Evolutionary conservation across 2,113 vertebrate genomes (phyloP).

Genomic region (Heloderma charlesbogerti): DNA sequence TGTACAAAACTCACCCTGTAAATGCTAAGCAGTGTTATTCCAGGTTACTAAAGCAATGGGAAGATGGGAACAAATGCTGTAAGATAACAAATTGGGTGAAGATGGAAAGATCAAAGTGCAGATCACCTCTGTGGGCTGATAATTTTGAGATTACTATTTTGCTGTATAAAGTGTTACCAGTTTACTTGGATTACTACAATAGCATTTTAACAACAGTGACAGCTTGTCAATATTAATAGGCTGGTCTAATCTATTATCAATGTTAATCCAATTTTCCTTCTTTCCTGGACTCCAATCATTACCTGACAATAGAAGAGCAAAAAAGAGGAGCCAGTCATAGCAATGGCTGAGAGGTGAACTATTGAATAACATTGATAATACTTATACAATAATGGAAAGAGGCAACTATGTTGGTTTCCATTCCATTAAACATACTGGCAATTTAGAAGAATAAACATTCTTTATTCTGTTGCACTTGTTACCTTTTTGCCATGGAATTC

Average conservation of each 20-base stretch:
- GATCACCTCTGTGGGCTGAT: constrained; percentile 44
- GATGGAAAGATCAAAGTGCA: background rate
- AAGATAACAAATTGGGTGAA: constrained; percentile 7
- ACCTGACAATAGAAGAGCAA: constrained; percentile 64
- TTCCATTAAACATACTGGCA: constrained; percentile 39
- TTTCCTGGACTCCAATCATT: constrained; percentile 67
- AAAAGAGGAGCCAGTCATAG: constrained; percentile 57
- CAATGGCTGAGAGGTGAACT: constrained; percentile 25
- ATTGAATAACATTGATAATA: background rate
- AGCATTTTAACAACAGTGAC: constrained; percentile 72
- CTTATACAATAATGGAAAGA: constrained; percentile 50
- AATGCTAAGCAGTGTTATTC: background rate
- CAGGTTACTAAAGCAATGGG: background rate
- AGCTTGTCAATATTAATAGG: constrained; percentile 78
- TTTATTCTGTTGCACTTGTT: background rate
- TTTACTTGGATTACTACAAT: constrained; percentile 72
- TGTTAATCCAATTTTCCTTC: constrained; percentile 77
- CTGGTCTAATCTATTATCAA: constrained; percentile 76
- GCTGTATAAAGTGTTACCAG: constrained; percentile 71
- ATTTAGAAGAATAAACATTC: background rate
- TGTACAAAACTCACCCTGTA: background rate
- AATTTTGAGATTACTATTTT: constrained; percentile 71
- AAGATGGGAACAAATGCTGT: background rate
- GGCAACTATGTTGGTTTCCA: constrained; percentile 55
- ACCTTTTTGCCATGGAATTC: background rate